Evolutionary conservation across 2,797 vertebrate species (phyloP).

Genomic region (Rhinatrema bivittatum): DNA sequence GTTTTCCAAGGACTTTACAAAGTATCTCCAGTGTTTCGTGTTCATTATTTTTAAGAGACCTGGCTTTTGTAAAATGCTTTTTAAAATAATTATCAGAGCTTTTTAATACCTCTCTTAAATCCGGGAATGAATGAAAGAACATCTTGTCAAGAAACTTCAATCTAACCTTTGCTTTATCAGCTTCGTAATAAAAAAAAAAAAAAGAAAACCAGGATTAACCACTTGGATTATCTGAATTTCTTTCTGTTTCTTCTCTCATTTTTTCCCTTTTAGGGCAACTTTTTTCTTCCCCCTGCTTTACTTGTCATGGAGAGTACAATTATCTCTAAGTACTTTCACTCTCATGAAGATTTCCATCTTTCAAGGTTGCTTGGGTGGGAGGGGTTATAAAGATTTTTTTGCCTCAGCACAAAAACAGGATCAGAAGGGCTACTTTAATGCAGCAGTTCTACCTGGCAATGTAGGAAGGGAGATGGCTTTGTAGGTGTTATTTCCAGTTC

Average conservation of each 20-base stretch:
- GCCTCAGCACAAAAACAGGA: no score
- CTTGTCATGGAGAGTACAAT: no score
- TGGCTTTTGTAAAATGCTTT: not conserved
- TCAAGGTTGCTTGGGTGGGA: constrained; percentile 3
- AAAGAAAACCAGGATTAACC: constrained; percentile 5
- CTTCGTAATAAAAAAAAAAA: constrained; percentile 23
- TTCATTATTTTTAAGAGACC: not conserved
- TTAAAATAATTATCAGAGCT: not conserved
- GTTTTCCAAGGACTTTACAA: not conserved
- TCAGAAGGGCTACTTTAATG: no score
- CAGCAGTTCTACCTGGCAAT: no score
- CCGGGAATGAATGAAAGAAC: not conserved
- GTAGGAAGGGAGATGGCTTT: no score
- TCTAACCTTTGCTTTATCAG: not conserved
- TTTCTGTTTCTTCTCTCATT: no score
- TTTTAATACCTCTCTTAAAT: not conserved
- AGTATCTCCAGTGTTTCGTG: not conserved
- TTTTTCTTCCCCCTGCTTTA: no score
- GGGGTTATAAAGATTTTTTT: constrained; percentile 7
- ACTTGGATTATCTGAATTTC: constrained; percentile 19
- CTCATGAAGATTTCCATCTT: constrained; percentile 5
- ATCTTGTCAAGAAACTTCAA: not conserved
- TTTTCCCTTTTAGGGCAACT: constrained; percentile 11
- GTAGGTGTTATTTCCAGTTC: no score
- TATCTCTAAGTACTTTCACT: not conserved